These are phyloP conservation scores for Tauraco hartlaubi DNA, from an alignment of 2,797 vertebrate species.

Conservation along the genomic window DNA sequence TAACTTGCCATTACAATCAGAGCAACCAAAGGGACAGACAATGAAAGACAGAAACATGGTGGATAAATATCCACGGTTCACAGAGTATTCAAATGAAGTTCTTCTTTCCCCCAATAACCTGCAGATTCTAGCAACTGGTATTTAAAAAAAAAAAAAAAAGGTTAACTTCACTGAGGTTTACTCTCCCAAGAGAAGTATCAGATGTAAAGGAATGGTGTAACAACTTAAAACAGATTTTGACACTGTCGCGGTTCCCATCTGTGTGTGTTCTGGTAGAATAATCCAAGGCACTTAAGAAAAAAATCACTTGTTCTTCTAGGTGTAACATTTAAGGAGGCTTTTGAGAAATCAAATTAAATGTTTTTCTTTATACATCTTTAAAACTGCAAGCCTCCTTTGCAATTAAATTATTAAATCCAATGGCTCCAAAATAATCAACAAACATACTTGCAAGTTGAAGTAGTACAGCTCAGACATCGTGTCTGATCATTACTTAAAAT, in stretches of 20 bases:
- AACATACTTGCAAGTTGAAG: neutral
- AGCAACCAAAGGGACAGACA: neutral
- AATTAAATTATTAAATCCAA: neutral
- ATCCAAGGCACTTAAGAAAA: neutral
- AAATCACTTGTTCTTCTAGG: neutral
- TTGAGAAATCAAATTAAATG: neutral
- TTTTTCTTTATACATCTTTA: neutral
- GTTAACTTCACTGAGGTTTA: neutral
- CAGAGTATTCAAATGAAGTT: neutral
- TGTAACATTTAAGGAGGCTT: neutral
- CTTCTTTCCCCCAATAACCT: neutral
- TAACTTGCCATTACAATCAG: neutral
- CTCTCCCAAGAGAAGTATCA: neutral
- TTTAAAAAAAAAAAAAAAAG: neutral
- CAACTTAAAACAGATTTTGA: neutral
- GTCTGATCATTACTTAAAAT: neutral
- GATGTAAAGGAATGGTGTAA: neutral
- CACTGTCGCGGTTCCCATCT: neutral
- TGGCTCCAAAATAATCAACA: neutral
- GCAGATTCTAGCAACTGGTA: neutral
- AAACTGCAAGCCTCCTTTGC: neutral
- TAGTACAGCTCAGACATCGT: neutral
- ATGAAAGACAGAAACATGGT: neutral
- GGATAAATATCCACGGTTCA: neutral
- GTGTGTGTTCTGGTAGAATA: neutral